Evolutionary conservation across 2,113 vertebrate genomes (phyloP).

Genomic region (Oenanthe melanoleuca): DNA sequence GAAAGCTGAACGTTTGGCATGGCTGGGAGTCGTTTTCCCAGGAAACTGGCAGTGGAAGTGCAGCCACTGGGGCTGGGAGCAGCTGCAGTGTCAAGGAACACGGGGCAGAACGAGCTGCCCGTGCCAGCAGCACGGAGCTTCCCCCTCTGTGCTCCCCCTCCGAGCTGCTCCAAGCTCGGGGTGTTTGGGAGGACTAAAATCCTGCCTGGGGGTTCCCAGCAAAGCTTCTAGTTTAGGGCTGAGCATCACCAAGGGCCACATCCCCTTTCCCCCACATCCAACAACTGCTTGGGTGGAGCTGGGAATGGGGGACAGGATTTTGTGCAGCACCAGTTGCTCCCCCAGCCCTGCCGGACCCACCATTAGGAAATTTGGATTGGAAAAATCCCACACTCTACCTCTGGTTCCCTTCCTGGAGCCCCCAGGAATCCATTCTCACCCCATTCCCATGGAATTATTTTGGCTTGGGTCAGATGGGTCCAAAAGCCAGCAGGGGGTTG

Average conservation of each 20-base stretch:
- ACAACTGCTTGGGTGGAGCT: background rate
- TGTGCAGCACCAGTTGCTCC: background rate
- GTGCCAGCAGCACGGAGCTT: background rate
- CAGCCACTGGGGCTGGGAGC: background rate
- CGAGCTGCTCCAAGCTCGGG: background rate
- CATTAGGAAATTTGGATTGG: background rate
- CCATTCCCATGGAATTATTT: accelerated
- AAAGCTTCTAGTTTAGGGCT: background rate
- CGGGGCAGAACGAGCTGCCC: background rate
- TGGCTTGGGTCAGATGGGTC: background rate
- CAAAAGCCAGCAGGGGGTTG: accelerated
- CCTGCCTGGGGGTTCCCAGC: background rate
- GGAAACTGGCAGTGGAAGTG: background rate
- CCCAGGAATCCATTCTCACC: background rate
- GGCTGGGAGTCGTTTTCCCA: background rate
- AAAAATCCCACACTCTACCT: accelerated
- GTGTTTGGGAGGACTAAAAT: background rate
- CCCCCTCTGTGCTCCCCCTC: background rate
- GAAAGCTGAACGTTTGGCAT: background rate
- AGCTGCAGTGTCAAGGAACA: background rate
- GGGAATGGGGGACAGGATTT: background rate
- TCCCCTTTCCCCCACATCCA: background rate
- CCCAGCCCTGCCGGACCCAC: background rate
- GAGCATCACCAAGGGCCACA: background rate
- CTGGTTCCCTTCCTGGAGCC: background rate